phyloP scores from a whole-genome alignment of 2,113 vertebrate genomes.

The Leptosomus discolor region DNA sequence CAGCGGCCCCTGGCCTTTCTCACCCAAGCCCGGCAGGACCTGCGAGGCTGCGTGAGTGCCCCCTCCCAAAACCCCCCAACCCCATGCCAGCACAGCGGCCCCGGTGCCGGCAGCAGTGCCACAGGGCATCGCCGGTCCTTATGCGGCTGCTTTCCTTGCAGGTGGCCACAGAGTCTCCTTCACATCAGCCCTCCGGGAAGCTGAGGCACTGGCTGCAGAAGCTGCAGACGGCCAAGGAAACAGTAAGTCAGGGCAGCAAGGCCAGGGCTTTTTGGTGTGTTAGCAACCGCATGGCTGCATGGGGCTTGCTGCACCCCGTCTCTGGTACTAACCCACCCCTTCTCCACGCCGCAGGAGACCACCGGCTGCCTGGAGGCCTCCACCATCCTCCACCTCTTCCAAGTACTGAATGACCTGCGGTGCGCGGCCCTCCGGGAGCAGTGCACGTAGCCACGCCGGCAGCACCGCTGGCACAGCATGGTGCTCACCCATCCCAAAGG shows the following conservation, averaged over 20 bases:
- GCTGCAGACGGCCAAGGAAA: neutral
- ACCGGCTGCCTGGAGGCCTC: neutral
- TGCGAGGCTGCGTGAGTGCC: constrained; percentile 26
- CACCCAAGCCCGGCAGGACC: neutral
- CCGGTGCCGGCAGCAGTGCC: fast-evolving
- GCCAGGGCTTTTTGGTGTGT: fast-evolving
- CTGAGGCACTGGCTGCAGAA: constrained; percentile 34
- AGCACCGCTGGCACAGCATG: fast-evolving
- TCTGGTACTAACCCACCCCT: fast-evolving
- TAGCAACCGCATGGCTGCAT: fast-evolving
- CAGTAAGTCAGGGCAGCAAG: neutral
- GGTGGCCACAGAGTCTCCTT: neutral
- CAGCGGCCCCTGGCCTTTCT: neutral
- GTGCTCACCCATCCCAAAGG: neutral
- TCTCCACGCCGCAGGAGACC: neutral
- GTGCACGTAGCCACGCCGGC: neutral
- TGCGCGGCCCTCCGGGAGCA: neutral
- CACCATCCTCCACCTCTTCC: neutral
- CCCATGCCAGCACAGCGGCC: fast-evolving
- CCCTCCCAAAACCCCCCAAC: fast-evolving
- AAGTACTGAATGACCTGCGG: neutral
- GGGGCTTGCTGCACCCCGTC: fast-evolving
- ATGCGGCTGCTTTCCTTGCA: neutral
- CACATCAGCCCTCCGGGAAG: neutral
- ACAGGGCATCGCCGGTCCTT: fast-evolving